A percentile compares a stretch with the other conserved stretches of the same genome.
Evolutionary conservation across 2,113 vertebrate species (phyloP).

Genomic region (Lagopus leucura): DNA sequence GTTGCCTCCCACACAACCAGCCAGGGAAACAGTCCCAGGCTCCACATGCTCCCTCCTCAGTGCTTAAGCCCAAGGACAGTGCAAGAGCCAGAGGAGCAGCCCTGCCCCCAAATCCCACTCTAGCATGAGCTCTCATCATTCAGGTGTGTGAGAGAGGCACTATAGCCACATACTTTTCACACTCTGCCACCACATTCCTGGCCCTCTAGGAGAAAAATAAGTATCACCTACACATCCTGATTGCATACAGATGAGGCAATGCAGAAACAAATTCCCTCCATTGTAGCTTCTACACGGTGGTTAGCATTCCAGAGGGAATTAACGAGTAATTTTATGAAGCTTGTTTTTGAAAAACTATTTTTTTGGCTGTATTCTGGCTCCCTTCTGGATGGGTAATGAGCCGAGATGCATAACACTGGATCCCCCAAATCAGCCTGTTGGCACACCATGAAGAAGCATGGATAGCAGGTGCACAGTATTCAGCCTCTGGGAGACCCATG

Average conservation of each 20-base stretch:
- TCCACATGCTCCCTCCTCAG: not conserved
- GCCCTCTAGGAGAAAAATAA: not conserved
- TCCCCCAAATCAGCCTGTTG: not conserved
- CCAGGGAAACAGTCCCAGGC: not conserved
- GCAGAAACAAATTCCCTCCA: not conserved
- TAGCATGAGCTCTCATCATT: not conserved
- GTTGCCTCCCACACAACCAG: not conserved
- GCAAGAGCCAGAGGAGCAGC: not conserved
- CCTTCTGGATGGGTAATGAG: not conserved
- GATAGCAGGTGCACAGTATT: not conserved
- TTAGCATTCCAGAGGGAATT: not conserved
- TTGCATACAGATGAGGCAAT: not conserved
- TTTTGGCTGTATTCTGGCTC: not conserved
- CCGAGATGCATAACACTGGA: not conserved
- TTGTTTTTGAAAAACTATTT: not conserved
- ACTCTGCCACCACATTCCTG: not conserved
- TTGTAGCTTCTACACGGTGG: not conserved
- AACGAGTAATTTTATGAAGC: not conserved
- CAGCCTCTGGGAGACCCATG: not conserved
- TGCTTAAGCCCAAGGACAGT: not conserved
- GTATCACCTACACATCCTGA: not conserved
- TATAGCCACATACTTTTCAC: not conserved
- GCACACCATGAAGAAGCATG: rapidly evolving
- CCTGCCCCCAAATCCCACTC: not conserved
- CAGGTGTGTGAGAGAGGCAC: not conserved